Base-by-base conservation (phyloP, 1,140 invertebrate genomes). In the Aphidius gifuensis region DNA sequence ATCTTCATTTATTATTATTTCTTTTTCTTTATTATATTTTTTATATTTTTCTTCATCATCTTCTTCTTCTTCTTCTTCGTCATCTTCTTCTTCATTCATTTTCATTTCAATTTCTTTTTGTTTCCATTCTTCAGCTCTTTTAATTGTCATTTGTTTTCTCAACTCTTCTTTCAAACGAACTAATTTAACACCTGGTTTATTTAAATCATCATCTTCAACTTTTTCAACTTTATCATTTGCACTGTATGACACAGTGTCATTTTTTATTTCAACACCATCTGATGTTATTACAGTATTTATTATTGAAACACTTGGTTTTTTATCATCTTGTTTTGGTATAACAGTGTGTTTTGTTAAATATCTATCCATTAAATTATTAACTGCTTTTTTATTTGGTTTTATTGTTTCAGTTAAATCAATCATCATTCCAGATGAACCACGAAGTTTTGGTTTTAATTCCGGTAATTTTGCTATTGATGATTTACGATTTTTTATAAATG, bases 111-210 rank as follows among this genome's bases (percentile, higher is more conserved):
- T 70, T 68, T 39, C 67, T 61, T 84, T 84, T 66, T 86, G 83
- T 65, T 85, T 82, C 85, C 87, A 88, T 71, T 88, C 83, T 60
- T 87, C 76, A 32, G 82, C 81, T 53, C 87, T 78, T 66, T 85
- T 84, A 47, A 81, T 76, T 2, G 81, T 80, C 68, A 91, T 90
- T 79, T 86, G 77, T 16, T 83, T 75, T 69, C 87, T 83, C 7
- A 92, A 76, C 66, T 84, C 82, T 65, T 86, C 83, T 72, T 84
- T 86, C 45, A 91, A 75, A 65, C 83, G 83, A 45, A 81, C 69
- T 55, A 87, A 77, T 70, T 83, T 85, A 32, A 81, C 82, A 2
- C 88, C 88, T 46, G 88, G 88, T 72, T 84, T 85, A 39, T 81
- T 72, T 53, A 73, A 73, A 68, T 76, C 71, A 68, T 76, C 71